Percentiles rank a stretch among this genome's conserved stretches.
Conservation (phyloP, 2,113 vertebrate genomes). For the Microcebus jonahi region DNA sequence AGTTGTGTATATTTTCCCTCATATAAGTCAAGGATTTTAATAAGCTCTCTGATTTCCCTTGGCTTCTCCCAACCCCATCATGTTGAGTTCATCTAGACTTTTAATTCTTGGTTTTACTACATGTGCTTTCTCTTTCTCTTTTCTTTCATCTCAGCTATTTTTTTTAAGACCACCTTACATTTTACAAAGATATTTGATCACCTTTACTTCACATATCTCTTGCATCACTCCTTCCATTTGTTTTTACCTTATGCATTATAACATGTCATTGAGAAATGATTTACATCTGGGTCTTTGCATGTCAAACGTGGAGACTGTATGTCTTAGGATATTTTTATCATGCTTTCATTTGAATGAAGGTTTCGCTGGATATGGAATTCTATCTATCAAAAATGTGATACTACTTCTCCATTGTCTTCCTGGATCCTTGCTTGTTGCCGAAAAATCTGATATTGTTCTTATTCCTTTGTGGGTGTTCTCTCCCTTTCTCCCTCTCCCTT, state of each 20-base stretch:
- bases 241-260: not conserved
- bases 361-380: conserved; percentile 18
- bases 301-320: not conserved
- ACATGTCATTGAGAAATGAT: not conserved
- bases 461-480: not conserved
- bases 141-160: not conserved
- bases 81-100: not conserved
- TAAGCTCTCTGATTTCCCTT: not conserved
- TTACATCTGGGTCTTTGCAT: not conserved
- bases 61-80: not conserved
- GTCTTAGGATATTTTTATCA: not conserved
- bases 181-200: not conserved
- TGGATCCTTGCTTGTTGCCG: not conserved
- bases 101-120: not conserved
- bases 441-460: conserved; percentile 22
- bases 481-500: not conserved
- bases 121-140: not conserved
- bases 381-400: not conserved
- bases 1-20: not conserved
- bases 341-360: not conserved
- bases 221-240: not conserved
- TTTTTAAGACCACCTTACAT: not conserved
- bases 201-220: not conserved
- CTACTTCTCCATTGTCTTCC: not conserved
- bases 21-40: not conserved